Percentiles rank a stretch among this genome's conserved stretches.
phyloP scores from a whole-genome alignment of 2,888 invertebrate genomes.

The Pasiphila rectangulata region DNA sequence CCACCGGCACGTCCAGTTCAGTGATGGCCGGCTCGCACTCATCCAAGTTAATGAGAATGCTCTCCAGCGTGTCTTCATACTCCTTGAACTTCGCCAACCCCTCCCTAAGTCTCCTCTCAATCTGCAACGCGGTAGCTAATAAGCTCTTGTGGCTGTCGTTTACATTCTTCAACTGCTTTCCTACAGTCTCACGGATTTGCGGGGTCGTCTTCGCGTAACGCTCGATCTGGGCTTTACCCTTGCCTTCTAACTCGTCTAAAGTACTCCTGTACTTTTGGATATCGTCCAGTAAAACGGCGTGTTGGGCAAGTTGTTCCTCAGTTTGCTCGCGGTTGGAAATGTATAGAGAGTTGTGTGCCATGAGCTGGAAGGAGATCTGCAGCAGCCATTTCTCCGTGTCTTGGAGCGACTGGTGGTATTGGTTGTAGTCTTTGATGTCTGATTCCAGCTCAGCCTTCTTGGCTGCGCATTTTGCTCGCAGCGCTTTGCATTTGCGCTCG shows the following conservation, averaged over 20 bases:
- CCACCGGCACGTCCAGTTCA: constrained; percentile 87
- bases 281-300: constrained; percentile 86
- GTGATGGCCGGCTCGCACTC: constrained; percentile 89
- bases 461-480: constrained; percentile 83
- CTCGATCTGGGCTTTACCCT: constrained; percentile 91
- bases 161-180: constrained; percentile 92
- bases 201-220: constrained; percentile 88
- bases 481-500: constrained; percentile 85
- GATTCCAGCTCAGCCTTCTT: constrained; percentile 86
- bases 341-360: constrained; percentile 97
- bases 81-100: constrained; percentile 95
- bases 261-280: constrained; percentile 91
- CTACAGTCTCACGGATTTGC: constrained; percentile 87
- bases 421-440: constrained; percentile 91
- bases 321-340: constrained; percentile 95
- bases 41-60: constrained; percentile 90
- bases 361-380: constrained; percentile 96
- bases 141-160: constrained; percentile 96
- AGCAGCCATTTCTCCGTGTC: constrained; percentile 97
- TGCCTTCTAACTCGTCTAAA: constrained; percentile 89
- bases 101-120: constrained; percentile 92
- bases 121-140: constrained; percentile 93
- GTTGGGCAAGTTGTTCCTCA: constrained; percentile 93
- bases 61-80: constrained; percentile 94
- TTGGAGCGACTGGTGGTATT: constrained; percentile 93